phyloP scores from a whole-genome alignment of 2,113 vertebrate genomes.

The Thinocorus orbignyianus region DNA sequence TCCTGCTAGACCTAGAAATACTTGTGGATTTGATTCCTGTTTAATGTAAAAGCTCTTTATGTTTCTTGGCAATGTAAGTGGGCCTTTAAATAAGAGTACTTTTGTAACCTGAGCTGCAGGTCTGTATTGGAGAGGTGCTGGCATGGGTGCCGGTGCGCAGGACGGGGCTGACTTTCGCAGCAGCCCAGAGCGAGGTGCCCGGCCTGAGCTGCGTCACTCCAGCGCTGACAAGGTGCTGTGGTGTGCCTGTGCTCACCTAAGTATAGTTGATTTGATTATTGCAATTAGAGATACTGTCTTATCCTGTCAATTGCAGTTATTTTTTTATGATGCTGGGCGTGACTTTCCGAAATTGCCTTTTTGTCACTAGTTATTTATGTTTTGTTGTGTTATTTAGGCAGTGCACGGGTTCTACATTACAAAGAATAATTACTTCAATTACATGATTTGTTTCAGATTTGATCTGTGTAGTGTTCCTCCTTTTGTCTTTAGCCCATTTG shows the following conservation, averaged over 20 bases:
- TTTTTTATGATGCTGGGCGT: neutral
- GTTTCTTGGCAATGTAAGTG: neutral
- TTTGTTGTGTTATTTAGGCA: neutral
- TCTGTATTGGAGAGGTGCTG: accelerated
- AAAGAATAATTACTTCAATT: neutral
- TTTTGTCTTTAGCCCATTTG: neutral
- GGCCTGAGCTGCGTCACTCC: neutral
- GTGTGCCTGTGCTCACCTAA: neutral
- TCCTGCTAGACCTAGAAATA: neutral
- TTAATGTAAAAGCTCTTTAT: neutral
- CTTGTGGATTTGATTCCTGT: neutral
- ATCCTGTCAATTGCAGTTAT: neutral
- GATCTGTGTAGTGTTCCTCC: neutral
- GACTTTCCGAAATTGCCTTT: neutral
- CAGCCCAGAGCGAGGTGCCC: accelerated
- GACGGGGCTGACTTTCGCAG: neutral
- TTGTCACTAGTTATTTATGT: neutral
- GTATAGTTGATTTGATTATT: neutral
- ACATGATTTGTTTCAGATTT: neutral
- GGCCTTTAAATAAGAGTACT: neutral
- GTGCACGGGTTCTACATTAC: neutral
- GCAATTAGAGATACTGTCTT: neutral
- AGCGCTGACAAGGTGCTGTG: neutral
- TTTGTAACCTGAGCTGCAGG: neutral
- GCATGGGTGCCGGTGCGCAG: accelerated